Evolutionary conservation across 2,113 vertebrate genomes (phyloP).

Genomic region (Ariopsis seemanni): DNA sequence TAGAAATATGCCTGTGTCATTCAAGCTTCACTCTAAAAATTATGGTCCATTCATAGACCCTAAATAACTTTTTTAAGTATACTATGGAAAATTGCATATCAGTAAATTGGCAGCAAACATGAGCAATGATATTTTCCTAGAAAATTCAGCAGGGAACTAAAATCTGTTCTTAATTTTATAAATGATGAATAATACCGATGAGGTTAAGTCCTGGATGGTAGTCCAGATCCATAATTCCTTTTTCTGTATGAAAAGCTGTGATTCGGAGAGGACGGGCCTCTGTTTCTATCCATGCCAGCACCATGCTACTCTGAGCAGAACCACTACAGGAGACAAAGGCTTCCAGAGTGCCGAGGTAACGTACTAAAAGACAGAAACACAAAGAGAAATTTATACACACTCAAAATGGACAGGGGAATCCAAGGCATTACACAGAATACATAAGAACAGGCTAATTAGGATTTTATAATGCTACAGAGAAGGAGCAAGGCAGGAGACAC

Average conservation of each 20-base stretch:
- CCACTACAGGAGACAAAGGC: conserved; percentile 77
- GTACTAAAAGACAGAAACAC: conserved; percentile 56
- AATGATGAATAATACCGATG: conserved; percentile 68
- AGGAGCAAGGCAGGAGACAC: neutral
- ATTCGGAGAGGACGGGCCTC: conserved; percentile 64
- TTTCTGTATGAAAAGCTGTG: conserved; percentile 66
- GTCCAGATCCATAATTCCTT: conserved; percentile 76
- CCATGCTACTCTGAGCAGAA: conserved; percentile 64
- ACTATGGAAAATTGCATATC: neutral
- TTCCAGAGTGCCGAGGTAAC: conserved; percentile 72
- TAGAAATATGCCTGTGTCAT: neutral
- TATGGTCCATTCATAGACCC: neutral
- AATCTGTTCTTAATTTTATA: neutral
- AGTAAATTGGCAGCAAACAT: neutral
- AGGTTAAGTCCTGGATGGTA: conserved; percentile 75
- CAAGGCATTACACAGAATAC: neutral
- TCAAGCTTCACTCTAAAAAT: neutral
- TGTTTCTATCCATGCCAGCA: conserved; percentile 75
- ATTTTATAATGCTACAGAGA: neutral
- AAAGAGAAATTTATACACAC: neutral
- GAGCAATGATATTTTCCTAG: neutral
- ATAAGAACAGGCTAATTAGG: neutral
- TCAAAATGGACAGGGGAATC: neutral
- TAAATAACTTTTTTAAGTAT: neutral
- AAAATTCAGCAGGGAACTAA: neutral